Evolutionary conservation across 2,113 vertebrate species (phyloP).

Genomic region (Zosterops japonicus): DNA sequence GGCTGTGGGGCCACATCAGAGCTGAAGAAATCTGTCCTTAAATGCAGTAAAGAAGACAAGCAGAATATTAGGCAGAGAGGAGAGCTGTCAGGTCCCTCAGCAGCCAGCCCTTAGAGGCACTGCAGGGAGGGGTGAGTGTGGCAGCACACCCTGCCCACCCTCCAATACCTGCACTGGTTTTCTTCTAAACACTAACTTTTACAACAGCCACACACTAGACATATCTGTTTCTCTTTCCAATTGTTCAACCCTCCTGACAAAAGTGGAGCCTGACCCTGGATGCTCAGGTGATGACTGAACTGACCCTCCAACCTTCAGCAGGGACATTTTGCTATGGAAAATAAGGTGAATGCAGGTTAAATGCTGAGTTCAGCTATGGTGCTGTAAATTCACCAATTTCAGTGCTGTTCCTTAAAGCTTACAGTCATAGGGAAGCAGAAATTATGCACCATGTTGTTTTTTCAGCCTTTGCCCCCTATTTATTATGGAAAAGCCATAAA

Average conservation of each 20-base stretch:
- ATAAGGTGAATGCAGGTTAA: not conserved
- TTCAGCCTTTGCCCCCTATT: slow-evolving; percentile 29
- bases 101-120: not conserved
- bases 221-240: not conserved
- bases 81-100: not conserved
- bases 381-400: not conserved
- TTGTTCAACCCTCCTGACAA: not conserved
- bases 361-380: not conserved
- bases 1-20: not conserved
- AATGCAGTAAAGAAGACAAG: not conserved
- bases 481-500: slow-evolving; percentile 37
- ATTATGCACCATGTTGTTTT: not conserved
- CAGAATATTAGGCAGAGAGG: not conserved
- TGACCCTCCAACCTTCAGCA: not conserved
- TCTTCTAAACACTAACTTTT: not conserved
- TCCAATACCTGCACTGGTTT: not conserved
- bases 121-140: fast-evolving
- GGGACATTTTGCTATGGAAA: not conserved
- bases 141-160: not conserved
- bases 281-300: not conserved
- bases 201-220: not conserved
- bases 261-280: not conserved
- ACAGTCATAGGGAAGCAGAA: not conserved
- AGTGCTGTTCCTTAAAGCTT: not conserved
- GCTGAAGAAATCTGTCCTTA: not conserved